Base-by-base conservation (phyloP, 2,113 vertebrate species). In the Calcarius ornatus region DNA sequence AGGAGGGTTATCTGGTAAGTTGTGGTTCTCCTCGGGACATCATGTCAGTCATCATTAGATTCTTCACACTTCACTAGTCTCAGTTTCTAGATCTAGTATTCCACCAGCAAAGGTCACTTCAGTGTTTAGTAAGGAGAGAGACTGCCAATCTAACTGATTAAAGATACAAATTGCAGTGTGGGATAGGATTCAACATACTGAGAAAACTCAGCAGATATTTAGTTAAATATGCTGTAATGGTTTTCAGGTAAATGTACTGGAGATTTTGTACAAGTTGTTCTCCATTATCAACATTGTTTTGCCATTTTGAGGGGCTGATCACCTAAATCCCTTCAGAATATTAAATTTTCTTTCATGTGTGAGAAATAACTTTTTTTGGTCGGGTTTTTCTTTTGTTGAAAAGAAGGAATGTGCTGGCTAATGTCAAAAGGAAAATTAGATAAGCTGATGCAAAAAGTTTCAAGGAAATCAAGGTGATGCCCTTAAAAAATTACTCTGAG, bases 351-450 rank as follows among this genome's bases (percentile, higher is more conserved):
- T 97, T 90, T 90, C 70, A 37, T 6, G 2, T 95, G 88, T 50
- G 24, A 91, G 43, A 80, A 97, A 76, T 78, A 65, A 94, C 71
- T 96, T 94, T 80, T n/a, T 92, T 87, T 93, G 92, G 30, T 90
- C 81, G 69, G 47, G 14, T 80, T 66, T 89, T 92, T 78, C 51
- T 84, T 90, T 93, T 95, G 50, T 84, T 88, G 81, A 73, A 59
- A 76, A 83, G 47, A 23, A 25, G 61, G 73, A 91, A 81, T 31
- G 31, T 53, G 19, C 72, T 63, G 33, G 38, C 45, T 94, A 80
- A 73, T 35, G 72, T 96, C 31, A 92, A 79, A 96, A 95, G 92
- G 75, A 86, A 95, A 91, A 70, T 81, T 40, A 78, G 21, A 83
- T 60, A 87, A 95, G 27, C 12, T 81, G 50, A 59, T 89, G 84